Conservation (phyloP, 2,113 vertebrate genomes). For the Castor canadensis region DNA sequence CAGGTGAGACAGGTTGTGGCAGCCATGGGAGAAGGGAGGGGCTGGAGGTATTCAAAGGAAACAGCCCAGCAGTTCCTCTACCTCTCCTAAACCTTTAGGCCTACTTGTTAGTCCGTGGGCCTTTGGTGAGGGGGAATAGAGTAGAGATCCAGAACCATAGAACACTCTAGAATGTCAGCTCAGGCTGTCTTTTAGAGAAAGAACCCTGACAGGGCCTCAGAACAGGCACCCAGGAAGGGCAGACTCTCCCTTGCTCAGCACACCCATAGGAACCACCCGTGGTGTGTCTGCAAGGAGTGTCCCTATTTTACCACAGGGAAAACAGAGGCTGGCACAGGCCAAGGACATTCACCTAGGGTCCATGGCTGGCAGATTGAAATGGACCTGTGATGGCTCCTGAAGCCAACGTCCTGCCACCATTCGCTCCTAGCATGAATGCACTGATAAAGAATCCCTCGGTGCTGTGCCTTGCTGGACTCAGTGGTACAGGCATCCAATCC, state of each 20-base stretch:
- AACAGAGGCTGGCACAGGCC: not conserved
- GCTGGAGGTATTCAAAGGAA: not conserved
- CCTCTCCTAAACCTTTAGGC: not conserved
- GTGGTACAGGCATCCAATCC: too few relatives aligned
- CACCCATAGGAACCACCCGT: rapidly evolving
- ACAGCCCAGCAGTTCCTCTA: not conserved
- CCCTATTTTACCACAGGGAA: not conserved
- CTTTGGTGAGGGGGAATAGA: not conserved
- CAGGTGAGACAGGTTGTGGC: not conserved
- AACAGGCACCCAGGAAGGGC: not conserved
- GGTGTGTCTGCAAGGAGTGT: not conserved
- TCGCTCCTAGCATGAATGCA: rapidly evolving
- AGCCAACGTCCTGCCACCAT: rapidly evolving
- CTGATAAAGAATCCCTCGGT: not conserved
- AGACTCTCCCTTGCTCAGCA: too few relatives aligned
- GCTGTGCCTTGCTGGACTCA: too few relatives aligned
- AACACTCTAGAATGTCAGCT: rapidly evolving
- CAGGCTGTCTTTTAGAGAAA: not conserved
- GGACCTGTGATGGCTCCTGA: not conserved
- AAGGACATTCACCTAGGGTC: not conserved
- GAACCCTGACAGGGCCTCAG: not conserved
- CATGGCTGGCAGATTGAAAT: not conserved
- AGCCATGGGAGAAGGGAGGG: not conserved
- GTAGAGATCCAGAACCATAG: not conserved
- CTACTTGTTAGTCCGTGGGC: not conserved